phyloP scores from a whole-genome alignment of 2,888 invertebrate species.

The Volucella inanis region DNA sequence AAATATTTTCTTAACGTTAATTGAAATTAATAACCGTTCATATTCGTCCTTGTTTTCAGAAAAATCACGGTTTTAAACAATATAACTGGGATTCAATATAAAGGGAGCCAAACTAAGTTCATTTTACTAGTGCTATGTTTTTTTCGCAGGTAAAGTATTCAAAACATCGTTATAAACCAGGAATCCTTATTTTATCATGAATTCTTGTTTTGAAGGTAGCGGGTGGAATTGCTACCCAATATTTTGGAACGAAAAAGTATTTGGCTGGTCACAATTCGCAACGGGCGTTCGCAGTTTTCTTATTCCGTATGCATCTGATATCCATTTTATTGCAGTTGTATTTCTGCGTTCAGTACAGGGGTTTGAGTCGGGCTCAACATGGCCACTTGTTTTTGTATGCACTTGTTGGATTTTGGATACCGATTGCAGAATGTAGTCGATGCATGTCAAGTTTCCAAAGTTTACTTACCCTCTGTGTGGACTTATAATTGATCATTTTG shows the following conservation, averaged over 20 bases:
- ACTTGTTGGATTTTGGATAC: constrained; percentile 89
- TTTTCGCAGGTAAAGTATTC: constrained; percentile 85
- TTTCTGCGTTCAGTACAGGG: constrained; percentile 87
- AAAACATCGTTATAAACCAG: neutral
- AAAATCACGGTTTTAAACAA: constrained; percentile 76
- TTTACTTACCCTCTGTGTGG: constrained; percentile 89
- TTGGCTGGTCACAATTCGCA: constrained; percentile 87
- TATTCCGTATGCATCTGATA: constrained; percentile 86
- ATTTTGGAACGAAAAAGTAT: constrained; percentile 88
- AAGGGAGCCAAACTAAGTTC: constrained; percentile 87
- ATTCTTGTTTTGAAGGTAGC: constrained; percentile 81
- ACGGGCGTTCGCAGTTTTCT: constrained; percentile 87
- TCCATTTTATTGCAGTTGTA: constrained; percentile 86
- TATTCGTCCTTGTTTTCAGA: constrained; percentile 30
- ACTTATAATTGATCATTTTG: constrained; percentile 87
- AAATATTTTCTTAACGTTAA: too few relatives aligned
- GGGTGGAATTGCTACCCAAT: constrained; percentile 88
- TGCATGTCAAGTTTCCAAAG: constrained; percentile 91
- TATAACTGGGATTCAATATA: constrained; percentile 87
- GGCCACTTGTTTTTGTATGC: constrained; percentile 93
- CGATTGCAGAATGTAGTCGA: constrained; percentile 87
- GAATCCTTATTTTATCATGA: neutral
- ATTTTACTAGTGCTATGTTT: constrained; percentile 90
- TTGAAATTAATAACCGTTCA: neutral
- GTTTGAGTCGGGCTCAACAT: constrained; percentile 88